Percentiles rank a stretch among this genome's conserved stretches.
Conservation (phyloP, 2,888 invertebrate genomes). For the Margaritifera margaritifera region DNA sequence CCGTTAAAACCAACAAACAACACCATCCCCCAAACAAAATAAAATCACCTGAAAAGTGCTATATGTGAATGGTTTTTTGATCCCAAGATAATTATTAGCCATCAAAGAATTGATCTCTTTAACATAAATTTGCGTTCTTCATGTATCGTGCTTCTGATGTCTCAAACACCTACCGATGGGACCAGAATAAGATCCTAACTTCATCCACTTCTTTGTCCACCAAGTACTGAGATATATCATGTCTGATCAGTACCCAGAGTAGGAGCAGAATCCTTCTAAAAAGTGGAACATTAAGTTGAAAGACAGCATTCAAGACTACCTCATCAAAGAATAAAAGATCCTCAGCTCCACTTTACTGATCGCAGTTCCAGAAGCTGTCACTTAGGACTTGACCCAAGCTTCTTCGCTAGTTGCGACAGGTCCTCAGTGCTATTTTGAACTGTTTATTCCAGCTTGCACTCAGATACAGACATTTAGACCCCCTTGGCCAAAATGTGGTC, state of each 20-base stretch:
- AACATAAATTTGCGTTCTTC: slow-evolving; percentile 25
- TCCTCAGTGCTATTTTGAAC: slow-evolving; percentile 60
- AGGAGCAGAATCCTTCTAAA: slow-evolving; percentile 63
- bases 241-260: slow-evolving; percentile 59
- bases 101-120: slow-evolving; percentile 57
- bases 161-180: slow-evolving; percentile 65
- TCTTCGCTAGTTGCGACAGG: slow-evolving; percentile 55
- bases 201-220: slow-evolving; percentile 62
- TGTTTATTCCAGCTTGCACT: slow-evolving; percentile 41
- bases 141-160: slow-evolving; percentile 55
- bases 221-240: slow-evolving; percentile 61
- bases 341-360: slow-evolving; percentile 64
- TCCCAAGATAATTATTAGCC: slow-evolving; percentile 65
- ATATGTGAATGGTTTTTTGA: slow-evolving; percentile 62
- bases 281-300: slow-evolving; percentile 64
- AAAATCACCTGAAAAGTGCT: slow-evolving; percentile 41
- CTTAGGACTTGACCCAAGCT: slow-evolving; percentile 61
- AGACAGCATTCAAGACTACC: slow-evolving; percentile 56
- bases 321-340: slow-evolving; percentile 67
- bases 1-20: too few relatives aligned
- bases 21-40: too few relatives aligned
- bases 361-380: slow-evolving; percentile 59
- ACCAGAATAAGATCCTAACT: slow-evolving; percentile 63
- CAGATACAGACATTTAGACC: slow-evolving; percentile 51
- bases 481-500: slow-evolving; percentile 58